Evolutionary conservation across 2,113 vertebrate genomes (phyloP).

Genomic region (Manacus vitellinus): DNA sequence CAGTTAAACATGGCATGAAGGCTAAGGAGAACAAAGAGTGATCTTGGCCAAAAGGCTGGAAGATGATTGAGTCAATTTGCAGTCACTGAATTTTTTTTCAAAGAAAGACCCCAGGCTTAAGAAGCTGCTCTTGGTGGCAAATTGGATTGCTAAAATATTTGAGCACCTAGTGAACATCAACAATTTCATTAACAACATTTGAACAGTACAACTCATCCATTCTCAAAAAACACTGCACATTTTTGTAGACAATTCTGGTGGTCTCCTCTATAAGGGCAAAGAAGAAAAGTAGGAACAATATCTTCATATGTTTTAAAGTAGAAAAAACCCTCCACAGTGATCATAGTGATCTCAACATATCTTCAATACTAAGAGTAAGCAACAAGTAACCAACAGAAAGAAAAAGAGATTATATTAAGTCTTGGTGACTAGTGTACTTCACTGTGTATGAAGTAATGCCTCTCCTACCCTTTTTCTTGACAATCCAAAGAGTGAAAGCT

Average conservation of each 20-base stretch:
- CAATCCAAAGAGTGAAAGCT: not conserved
- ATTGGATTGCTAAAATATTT: not conserved
- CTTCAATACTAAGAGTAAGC: not conserved
- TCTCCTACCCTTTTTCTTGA: not conserved
- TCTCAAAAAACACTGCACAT: not conserved
- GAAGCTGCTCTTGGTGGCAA: not conserved
- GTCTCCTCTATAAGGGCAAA: not conserved
- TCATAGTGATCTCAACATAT: not conserved
- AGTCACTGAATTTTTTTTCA: not conserved
- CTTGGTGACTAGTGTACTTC: not conserved
- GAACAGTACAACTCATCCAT: not conserved
- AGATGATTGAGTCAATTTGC: not conserved
- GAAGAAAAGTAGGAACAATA: not conserved
- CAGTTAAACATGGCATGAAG: not conserved
- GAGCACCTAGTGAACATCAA: not conserved
- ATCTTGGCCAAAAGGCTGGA: not conserved
- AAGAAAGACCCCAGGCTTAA: not conserved
- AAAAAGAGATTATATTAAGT: not conserved
- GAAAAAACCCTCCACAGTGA: not conserved
- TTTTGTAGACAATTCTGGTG: not conserved
- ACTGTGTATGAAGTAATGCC: not conserved
- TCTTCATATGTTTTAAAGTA: not conserved
- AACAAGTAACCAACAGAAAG: not conserved
- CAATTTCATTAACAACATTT: not conserved
- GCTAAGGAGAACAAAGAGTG: not conserved